A percentile compares a stretch with the other conserved stretches of the same genome.
Evolutionary conservation across 2,888 invertebrate species (phyloP).

Genomic region (Ochropleura plecta): DNA sequence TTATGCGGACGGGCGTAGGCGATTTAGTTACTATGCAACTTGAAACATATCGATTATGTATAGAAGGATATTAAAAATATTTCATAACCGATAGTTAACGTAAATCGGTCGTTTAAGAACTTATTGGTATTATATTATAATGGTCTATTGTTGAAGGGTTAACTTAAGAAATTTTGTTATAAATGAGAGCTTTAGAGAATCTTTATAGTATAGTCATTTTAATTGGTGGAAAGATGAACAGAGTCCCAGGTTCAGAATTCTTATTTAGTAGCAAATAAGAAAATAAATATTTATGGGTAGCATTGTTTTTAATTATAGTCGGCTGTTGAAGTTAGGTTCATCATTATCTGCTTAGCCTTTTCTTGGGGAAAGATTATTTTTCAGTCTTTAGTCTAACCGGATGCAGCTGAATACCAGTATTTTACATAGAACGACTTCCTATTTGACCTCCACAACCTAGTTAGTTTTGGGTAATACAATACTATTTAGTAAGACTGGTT

Average conservation of each 20-base stretch:
- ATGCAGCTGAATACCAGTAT: no score
- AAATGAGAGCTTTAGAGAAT: background rate
- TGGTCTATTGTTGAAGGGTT: conserved; percentile 1
- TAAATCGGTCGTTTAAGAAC: conserved; percentile 38
- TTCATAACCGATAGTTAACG: conserved; percentile 48
- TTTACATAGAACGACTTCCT: no score
- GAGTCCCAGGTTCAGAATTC: background rate
- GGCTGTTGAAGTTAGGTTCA: no score
- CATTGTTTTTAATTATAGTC: background rate
- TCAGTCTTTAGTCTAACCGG: no score
- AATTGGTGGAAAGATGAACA: background rate
- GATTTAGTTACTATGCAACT: conserved; percentile 6
- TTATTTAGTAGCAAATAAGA: no score
- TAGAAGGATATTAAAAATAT: conserved; percentile 63
- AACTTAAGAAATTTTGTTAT: background rate
- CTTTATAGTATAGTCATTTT: background rate
- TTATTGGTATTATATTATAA: conserved; percentile 40
- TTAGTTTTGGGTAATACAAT: no score
- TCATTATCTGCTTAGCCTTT: no score
- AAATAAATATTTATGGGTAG: no score
- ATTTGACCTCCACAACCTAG: no score
- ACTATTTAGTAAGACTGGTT: no score
- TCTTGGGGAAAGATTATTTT: no score
- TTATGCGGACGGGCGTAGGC: background rate
- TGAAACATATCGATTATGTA: conserved; percentile 43